Conservation (phyloP, 1,140 invertebrate genomes). For the Oedothorax gibbosus region DNA sequence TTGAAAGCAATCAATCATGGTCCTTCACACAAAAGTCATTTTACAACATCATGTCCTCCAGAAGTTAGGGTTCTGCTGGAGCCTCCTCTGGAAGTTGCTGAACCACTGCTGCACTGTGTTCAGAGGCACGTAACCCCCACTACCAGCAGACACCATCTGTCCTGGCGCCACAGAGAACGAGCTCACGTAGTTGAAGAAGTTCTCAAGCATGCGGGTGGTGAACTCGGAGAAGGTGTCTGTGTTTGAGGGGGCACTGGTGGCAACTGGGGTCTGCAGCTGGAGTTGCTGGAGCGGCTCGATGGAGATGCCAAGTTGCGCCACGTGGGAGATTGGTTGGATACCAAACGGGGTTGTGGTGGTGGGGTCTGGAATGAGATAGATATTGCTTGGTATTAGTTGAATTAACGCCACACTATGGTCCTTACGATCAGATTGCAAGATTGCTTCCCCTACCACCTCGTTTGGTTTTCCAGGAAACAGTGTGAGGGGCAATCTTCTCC, state of each 20-base stretch:
- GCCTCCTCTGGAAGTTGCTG: conserved; percentile 87
- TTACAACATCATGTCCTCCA: conserved; percentile 78
- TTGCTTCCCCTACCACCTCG: too few relatives aligned
- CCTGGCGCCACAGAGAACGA: conserved; percentile 85
- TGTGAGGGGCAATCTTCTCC: too few relatives aligned
- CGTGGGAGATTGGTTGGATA: conserved; percentile 78
- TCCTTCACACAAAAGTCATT: neutral
- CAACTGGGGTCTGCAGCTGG: conserved; percentile 69
- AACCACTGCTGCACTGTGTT: conserved; percentile 93
- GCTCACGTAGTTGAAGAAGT: conserved; percentile 90
- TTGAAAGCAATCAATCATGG: too few relatives aligned
- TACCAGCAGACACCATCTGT: conserved; percentile 76
- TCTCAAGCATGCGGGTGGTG: conserved; percentile 92
- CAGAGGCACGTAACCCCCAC: conserved; percentile 86
- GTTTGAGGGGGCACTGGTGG: conserved; percentile 69
- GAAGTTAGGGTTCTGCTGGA: conserved; percentile 94
- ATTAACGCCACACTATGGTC: too few relatives aligned
- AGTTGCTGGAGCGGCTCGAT: conserved; percentile 82
- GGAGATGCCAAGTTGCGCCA: conserved; percentile 95
- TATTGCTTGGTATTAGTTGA: too few relatives aligned
- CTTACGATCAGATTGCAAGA: too few relatives aligned
- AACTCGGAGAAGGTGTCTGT: conserved; percentile 82
- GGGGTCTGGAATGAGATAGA: neutral
- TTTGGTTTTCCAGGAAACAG: too few relatives aligned
- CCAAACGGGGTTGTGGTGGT: conserved; percentile 68